Percentiles rank a stretch among this genome's conserved stretches.
These are phyloP conservation scores for Perca flavescens DNA, from an alignment of 2,113 vertebrate genomes.

Conservation along the genomic window DNA sequence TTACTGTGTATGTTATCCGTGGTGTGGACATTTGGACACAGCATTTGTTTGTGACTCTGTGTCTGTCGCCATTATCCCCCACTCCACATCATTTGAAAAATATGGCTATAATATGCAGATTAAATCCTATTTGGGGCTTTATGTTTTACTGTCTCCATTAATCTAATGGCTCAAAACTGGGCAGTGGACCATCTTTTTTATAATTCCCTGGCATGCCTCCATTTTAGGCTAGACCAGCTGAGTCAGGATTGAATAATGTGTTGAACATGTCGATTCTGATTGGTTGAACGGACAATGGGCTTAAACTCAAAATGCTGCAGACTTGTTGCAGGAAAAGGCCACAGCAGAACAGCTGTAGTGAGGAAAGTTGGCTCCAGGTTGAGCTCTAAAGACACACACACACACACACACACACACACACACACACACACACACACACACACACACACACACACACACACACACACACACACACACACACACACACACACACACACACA, in stretches of 20 bases:
- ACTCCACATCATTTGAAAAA: constrained; percentile 54
- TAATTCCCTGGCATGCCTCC: constrained; percentile 25
- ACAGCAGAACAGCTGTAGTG: constrained; percentile 8
- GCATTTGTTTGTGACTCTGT: constrained; percentile 10
- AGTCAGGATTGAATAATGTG: constrained; percentile 15
- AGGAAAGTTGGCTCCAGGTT: not conserved
- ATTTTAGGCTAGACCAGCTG: not conserved
- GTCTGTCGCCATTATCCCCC: not conserved
- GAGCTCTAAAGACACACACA: not conserved
- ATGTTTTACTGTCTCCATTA: constrained; percentile 31
- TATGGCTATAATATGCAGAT: constrained; percentile 36
- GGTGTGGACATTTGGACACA: not conserved
- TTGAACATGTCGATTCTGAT: constrained; percentile 3
- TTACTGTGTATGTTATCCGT: not conserved
- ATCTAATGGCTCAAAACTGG: constrained; percentile 44
- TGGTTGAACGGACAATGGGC: constrained; percentile 13
- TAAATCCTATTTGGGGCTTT: constrained; percentile 35
- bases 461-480: too few relatives aligned
- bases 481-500: too few relatives aligned
- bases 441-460: too few relatives aligned
- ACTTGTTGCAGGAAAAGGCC: not conserved
- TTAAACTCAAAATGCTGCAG: not conserved
- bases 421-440: too few relatives aligned
- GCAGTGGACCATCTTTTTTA: constrained; percentile 22
- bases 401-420: too few relatives aligned